Evolutionary conservation across 1,140 invertebrate species (phyloP).

Genomic region (Diuraphis noxia): DNA sequence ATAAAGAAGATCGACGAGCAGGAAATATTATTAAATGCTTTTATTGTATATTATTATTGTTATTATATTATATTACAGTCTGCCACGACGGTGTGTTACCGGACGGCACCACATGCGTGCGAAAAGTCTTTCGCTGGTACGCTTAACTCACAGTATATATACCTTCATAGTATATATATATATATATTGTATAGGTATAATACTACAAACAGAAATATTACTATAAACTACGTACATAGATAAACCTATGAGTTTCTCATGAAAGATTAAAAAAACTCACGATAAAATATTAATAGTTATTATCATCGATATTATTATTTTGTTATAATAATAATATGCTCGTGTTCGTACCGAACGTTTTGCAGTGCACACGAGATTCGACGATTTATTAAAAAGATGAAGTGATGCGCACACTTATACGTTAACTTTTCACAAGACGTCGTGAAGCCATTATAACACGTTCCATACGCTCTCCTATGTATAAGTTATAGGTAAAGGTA

Average conservation of each 20-base stretch:
- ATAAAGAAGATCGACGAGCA: not conserved
- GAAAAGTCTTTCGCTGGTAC: not conserved
- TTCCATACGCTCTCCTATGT: not conserved
- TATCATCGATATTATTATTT: not conserved
- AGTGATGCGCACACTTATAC: conserved; percentile 12
- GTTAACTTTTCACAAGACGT: conserved; percentile 34
- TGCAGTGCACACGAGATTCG: not conserved
- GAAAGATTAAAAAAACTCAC: too few relatives aligned
- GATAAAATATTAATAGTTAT: not conserved
- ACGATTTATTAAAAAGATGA: conserved; percentile 27
- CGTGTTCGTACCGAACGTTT: not conserved
- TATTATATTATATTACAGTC: not conserved
- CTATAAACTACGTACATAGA: not conserved
- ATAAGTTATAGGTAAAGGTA: not conserved
- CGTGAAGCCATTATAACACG: not conserved
- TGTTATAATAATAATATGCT: not conserved
- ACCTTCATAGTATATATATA: too few relatives aligned
- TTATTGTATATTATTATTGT: not conserved
- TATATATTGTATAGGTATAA: too few relatives aligned
- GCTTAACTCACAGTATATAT: not conserved
- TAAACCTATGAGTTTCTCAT: too few relatives aligned
- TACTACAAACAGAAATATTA: not conserved
- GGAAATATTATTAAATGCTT: not conserved
- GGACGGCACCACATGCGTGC: not conserved
- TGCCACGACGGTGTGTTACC: not conserved